Evolutionary conservation across 2,888 invertebrate species (phyloP).

Genomic region (Frankliniella intonsa): DNA sequence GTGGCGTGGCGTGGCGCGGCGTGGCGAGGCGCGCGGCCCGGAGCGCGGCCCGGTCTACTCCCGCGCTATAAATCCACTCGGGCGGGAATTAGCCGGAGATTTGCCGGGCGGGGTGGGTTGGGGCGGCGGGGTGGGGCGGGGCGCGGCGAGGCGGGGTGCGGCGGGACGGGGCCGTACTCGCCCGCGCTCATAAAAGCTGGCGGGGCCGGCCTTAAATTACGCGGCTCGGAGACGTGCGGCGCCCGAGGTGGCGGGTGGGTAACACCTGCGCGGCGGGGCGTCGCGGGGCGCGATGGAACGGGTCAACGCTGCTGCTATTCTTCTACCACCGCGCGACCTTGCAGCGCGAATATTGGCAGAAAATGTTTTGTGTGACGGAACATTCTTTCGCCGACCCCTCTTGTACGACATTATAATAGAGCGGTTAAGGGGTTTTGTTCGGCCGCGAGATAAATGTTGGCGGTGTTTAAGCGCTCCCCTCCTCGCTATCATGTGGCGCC

Average conservation of each 20-base stretch:
- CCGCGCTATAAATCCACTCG: neutral
- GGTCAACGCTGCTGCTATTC: no score
- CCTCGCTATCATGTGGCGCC: neutral
- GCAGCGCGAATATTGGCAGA: no score
- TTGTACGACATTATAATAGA: neutral
- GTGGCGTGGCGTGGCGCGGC: no score
- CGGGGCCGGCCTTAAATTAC: neutral
- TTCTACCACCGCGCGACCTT: no score
- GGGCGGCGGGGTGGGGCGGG: neutral
- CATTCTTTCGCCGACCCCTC: neutral
- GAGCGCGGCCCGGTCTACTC: neutral
- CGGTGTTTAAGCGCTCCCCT: no score
- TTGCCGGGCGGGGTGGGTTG: neutral
- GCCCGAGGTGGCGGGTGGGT: no score
- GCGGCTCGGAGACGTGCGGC: no score
- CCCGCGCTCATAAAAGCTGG: neutral
- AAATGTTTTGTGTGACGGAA: no score
- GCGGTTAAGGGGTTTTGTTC: no score
- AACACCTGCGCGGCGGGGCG: no score
- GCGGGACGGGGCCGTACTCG: neutral
- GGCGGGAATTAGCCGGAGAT: conserved; percentile 10
- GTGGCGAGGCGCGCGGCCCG: neutral
- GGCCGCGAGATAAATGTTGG: no score
- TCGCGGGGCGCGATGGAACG: no score
- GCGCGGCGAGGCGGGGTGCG: neutral